phyloP scores from a whole-genome alignment of 1,140 invertebrate genomes.

The Diabrotica undecimpunctata region DNA sequence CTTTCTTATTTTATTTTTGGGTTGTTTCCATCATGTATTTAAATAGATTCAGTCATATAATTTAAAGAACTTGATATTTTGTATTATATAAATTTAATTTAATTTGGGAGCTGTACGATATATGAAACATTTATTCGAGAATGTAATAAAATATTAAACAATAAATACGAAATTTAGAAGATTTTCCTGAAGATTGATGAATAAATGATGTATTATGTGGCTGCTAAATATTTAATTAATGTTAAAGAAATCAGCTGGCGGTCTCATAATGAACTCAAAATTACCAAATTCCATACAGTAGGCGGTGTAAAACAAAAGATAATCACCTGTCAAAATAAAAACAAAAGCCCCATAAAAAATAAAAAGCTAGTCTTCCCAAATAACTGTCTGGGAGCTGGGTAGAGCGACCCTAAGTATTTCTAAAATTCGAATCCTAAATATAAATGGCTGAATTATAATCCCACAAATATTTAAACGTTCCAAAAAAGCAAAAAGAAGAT shows the following conservation, averaged over 20 bases:
- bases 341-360: conserved; percentile 22
- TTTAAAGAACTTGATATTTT: too few species aligned
- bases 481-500: conserved; percentile 27
- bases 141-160: too few species aligned
- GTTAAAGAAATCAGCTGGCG: neutral
- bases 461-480: conserved; percentile 36
- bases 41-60: too few species aligned
- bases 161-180: too few species aligned
- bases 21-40: too few species aligned
- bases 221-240: neutral
- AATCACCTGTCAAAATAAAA: conserved; percentile 21
- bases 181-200: too few species aligned
- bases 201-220: too few species aligned
- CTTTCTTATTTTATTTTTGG: too few species aligned
- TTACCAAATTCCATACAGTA: neutral
- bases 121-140: too few species aligned
- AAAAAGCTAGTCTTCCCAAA: conserved; percentile 16
- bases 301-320: conserved; percentile 17
- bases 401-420: conserved; percentile 34
- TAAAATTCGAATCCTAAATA: conserved; percentile 40
- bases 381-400: conserved; percentile 16
- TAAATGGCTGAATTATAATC: conserved; percentile 41
- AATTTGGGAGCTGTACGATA: too few species aligned
- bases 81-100: too few species aligned
- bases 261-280: neutral